Conservation (phyloP, 2,113 vertebrate species). For the Caloenas nicobarica region DNA sequence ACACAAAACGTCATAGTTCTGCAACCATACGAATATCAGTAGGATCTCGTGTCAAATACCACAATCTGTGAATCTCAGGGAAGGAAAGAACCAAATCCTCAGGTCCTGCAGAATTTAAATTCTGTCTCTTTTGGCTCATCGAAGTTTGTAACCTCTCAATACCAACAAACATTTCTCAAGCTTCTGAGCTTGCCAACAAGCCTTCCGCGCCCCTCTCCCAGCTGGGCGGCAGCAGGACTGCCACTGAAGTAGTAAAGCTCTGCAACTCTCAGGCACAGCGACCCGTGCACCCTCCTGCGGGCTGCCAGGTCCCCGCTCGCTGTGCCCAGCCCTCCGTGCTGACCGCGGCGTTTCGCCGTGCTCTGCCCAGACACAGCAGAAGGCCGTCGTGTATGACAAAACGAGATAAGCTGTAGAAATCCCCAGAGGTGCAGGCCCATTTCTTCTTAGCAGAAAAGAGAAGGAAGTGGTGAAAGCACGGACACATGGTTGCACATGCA, state of each 20-base stretch:
- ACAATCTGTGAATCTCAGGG: background rate
- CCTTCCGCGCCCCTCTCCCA: background rate
- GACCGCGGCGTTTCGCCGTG: rapidly evolving
- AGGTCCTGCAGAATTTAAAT: background rate
- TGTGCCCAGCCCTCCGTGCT: background rate
- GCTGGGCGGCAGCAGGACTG: rapidly evolving
- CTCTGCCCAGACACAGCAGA: background rate
- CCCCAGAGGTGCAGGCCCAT: background rate
- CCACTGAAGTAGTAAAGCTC: background rate
- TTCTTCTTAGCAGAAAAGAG: conserved; percentile 31
- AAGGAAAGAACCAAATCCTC: background rate
- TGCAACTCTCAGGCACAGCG: background rate
- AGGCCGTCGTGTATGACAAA: rapidly evolving
- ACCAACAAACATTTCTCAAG: background rate
- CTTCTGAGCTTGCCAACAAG: background rate
- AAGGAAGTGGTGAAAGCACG: conserved; percentile 39
- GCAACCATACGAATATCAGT: background rate
- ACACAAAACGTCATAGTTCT: background rate
- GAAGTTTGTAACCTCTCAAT: background rate
- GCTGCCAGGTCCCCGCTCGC: background rate
- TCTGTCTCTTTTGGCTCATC: background rate
- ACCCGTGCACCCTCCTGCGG: background rate
- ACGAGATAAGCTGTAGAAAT: background rate
- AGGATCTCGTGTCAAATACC: background rate
- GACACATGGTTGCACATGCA: background rate